Conservation (phyloP, 1,140 invertebrate species). For the Drosophila tani region DNA sequence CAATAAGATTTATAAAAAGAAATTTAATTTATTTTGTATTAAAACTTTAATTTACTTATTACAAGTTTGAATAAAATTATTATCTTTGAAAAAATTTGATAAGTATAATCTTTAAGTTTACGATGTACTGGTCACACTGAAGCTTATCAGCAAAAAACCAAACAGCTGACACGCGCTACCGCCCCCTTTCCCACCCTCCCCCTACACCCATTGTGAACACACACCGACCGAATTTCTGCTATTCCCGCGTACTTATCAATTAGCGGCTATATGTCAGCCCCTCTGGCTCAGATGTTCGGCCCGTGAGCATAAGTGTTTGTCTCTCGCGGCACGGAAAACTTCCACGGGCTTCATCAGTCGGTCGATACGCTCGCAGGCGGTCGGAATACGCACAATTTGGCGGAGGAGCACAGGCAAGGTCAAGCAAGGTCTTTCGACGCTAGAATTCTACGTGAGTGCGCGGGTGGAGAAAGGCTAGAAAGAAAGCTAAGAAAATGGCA, state of each 20-base stretch:
- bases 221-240: background rate
- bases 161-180: conserved; percentile 36
- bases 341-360: conserved; percentile 34
- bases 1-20: background rate
- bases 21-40: background rate
- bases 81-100: background rate
- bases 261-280: conserved; percentile 40
- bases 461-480: conserved; percentile 24
- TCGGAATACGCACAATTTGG: conserved; percentile 23
- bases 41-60: too few species aligned
- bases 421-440: conserved; percentile 68
- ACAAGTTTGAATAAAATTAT: background rate
- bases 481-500: conserved; percentile 48
- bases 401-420: conserved; percentile 54
- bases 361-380: conserved; percentile 31
- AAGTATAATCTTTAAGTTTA: too few species aligned
- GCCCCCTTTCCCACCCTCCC: background rate
- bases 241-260: conserved; percentile 44
- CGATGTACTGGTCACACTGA: conserved; percentile 11
- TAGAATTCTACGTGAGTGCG: conserved; percentile 23
- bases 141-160: conserved; percentile 29
- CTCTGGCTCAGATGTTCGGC: conserved; percentile 12
- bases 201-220: background rate
- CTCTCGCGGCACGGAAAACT: conserved; percentile 39
- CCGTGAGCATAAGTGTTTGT: conserved; percentile 34